These are phyloP conservation scores for Agelas oroides DNA, from an alignment of 37 sponge, comb jelly and placozoan species.

Conservation along the genomic window DNA sequence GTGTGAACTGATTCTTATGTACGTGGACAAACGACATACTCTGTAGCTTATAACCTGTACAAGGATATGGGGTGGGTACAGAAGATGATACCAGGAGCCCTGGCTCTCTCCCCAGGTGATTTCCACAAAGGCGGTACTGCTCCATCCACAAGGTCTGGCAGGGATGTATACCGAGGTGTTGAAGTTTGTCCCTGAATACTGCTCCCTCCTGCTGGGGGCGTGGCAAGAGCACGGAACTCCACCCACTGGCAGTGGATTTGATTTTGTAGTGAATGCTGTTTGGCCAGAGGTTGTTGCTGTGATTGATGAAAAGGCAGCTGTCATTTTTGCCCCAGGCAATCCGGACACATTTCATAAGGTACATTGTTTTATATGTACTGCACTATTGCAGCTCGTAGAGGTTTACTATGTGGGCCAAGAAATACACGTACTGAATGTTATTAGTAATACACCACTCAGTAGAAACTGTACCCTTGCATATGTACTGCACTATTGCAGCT, in stretches of 20 bases:
- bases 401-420: too few species aligned
- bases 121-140: constrained; percentile 28
- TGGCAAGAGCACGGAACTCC: neutral
- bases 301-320: constrained; percentile 58
- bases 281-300: constrained; percentile 86
- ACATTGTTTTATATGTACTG: neutral
- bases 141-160: constrained; percentile 68
- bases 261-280: constrained; percentile 91
- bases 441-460: too few species aligned
- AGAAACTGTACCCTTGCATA: too few species aligned
- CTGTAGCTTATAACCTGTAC: too few species aligned
- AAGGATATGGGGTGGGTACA: too few species aligned
- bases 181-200: constrained; percentile 66
- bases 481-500: neutral
- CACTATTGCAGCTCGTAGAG: too few species aligned
- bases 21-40: too few species aligned
- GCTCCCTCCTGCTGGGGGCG: constrained; percentile 60
- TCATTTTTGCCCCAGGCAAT: constrained; percentile 92
- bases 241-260: constrained; percentile 66
- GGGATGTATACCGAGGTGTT: constrained; percentile 79
- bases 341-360: constrained; percentile 90
- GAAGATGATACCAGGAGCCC: too few species aligned
- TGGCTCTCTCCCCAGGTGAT: constrained; percentile 30
- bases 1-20: too few species aligned
- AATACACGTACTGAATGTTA: too few species aligned